Conservation (phyloP, 2,797 vertebrate genomes). For the Argya squamiceps region DNA sequence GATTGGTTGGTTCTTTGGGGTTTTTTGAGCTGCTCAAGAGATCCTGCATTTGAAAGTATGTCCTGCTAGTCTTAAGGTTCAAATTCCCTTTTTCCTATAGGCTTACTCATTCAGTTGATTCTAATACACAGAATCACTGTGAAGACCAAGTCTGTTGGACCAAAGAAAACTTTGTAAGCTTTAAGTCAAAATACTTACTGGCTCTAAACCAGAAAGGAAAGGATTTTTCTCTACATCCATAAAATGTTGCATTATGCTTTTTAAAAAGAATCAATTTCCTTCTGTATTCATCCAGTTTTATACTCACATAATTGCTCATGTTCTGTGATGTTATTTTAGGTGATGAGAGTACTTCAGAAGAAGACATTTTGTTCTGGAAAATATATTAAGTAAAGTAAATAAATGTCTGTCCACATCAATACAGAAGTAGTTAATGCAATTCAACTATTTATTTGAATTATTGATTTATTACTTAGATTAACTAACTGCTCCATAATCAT, state of each 20-base stretch:
- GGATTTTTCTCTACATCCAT: neutral
- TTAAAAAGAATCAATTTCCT: neutral
- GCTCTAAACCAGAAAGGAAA: neutral
- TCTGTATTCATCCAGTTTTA: neutral
- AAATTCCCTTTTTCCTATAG: neutral
- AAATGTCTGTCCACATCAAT: constrained; percentile 7
- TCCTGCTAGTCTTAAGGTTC: neutral
- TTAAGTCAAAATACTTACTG: neutral
- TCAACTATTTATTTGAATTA: constrained; percentile 69
- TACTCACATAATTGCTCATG: neutral
- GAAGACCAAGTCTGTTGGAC: neutral
- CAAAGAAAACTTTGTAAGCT: neutral
- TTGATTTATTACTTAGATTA: constrained; percentile 72
- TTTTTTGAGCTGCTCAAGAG: neutral
- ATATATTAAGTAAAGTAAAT: constrained; percentile 40
- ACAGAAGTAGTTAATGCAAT: constrained; percentile 28
- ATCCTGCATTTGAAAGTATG: neutral
- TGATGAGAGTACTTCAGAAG: neutral
- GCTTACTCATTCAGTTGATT: neutral
- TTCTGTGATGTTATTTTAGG: neutral
- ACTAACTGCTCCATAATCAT: constrained; percentile 54
- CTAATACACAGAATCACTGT: neutral
- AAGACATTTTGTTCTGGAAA: neutral
- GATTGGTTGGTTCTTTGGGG: neutral
- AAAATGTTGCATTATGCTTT: neutral